phyloP scores from a whole-genome alignment of 2,113 vertebrate genomes.

The Entomyzon cyanotis region DNA sequence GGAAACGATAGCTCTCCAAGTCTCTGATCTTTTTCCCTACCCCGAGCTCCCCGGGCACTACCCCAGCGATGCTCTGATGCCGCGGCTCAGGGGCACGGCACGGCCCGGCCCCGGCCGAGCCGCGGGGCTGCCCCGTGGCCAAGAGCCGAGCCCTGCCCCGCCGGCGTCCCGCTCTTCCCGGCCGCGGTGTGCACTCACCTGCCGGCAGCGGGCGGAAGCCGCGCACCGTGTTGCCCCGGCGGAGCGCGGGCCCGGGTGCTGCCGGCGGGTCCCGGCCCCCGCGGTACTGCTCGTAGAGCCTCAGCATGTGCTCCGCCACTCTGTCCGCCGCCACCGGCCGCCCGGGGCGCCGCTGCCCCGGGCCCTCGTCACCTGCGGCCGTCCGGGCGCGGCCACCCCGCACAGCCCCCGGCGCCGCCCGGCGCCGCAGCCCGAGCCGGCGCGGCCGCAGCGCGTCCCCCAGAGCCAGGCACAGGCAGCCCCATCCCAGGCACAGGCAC shows the following conservation, averaged over 20 bases:
- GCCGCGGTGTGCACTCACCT: slow-evolving; percentile 56
- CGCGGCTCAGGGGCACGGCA: accelerated
- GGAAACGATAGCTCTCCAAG: accelerated
- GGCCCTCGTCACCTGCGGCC: too few species aligned
- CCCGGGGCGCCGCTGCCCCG: too few species aligned
- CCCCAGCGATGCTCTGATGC: not conserved
- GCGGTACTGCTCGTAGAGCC: slow-evolving; percentile 87
- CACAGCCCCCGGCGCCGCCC: too few species aligned
- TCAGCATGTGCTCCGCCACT: slow-evolving; percentile 88
- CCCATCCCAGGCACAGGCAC: slow-evolving; percentile 79
- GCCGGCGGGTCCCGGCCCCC: not conserved
- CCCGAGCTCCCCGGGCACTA: accelerated
- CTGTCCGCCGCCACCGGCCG: too few species aligned
- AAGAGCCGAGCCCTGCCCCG: not conserved
- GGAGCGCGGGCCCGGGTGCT: not conserved
- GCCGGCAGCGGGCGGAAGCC: slow-evolving; percentile 72
- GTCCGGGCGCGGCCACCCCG: too few species aligned
- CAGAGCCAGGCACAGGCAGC: slow-evolving; percentile 41
- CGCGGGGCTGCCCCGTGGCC: not conserved
- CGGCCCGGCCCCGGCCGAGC: not conserved
- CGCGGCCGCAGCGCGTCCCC: too few species aligned
- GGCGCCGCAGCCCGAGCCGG: too few species aligned
- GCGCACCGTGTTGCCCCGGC: slow-evolving; percentile 88
- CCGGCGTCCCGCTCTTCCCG: too few species aligned
- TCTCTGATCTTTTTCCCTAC: not conserved